phyloP scores from a whole-genome alignment of 2,888 invertebrate species.

The Drosophila melanocephala region DNA sequence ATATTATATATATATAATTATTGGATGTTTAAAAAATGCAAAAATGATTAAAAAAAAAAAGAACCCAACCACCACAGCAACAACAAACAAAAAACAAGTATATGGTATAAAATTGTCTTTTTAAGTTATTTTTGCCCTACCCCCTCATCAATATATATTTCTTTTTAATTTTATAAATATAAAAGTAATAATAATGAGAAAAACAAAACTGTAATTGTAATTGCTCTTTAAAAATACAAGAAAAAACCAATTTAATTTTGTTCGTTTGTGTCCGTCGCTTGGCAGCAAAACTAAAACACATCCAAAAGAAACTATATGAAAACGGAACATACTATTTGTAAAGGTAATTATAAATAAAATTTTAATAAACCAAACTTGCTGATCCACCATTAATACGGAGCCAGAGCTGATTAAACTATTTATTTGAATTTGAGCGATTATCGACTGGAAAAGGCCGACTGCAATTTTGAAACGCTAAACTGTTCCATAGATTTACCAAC shows the following conservation, averaged over 20 bases:
- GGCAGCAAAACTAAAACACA: constrained; percentile 44
- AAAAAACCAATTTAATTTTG: constrained; percentile 62
- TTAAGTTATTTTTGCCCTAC: constrained; percentile 76
- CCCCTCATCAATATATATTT: constrained; percentile 77
- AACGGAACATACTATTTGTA: constrained; percentile 70
- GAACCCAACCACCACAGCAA: constrained; percentile 63
- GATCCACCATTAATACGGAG: constrained; percentile 23
- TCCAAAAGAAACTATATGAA: constrained; percentile 50
- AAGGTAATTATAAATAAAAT: constrained; percentile 74
- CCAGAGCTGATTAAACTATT: not conserved
- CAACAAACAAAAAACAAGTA: constrained; percentile 51
- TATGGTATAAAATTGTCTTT: constrained; percentile 77
- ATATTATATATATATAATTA: constrained; percentile 73
- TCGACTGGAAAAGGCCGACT: constrained; percentile 2
- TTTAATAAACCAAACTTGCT: constrained; percentile 49
- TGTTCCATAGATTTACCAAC: constrained; percentile 2
- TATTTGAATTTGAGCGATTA: not conserved
- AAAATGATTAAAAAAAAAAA: constrained; percentile 46
- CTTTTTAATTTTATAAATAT: constrained; percentile 81
- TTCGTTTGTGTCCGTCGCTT: constrained; percentile 69
- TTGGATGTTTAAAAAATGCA: constrained; percentile 67
- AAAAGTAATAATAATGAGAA: constrained; percentile 78
- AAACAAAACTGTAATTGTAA: constrained; percentile 77
- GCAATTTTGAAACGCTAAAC: not conserved
- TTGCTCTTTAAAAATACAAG: constrained; percentile 73